Evolutionary conservation across 2,888 invertebrate species (phyloP), one percentile per base, ranked within the genome.

Genomic region (Trachelus troglodyta): DNA sequence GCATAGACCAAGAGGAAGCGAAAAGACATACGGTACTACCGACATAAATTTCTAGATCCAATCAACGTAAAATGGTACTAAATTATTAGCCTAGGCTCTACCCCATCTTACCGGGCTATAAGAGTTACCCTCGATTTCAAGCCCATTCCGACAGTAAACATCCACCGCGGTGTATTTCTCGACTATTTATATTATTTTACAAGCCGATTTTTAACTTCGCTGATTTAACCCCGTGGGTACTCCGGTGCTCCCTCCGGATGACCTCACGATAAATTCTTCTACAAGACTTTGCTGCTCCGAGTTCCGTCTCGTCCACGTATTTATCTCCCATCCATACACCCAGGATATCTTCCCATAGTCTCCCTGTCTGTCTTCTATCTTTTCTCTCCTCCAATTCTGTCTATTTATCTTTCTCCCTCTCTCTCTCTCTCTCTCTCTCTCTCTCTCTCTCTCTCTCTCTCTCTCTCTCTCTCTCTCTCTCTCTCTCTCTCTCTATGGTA

Each of bases 61-160:
- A 90, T 89, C 90, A 88, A 87, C 88, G 87, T 90, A 88, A 90
- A 90, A 89, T 89, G 89, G 86, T 89, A 87, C 87, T 89, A 89
- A 90, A 90, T 90, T 90, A 90, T 90, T 90, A 85, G 87, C 80
- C 37, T 2, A 15, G 56, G 6, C 71, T 71, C 23, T 30, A 2
- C 30, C 34, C 71, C 71, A 1, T 31, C 31, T 71, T 15, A 34
- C 71, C 15, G 30, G 71, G 30, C 71, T 11, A 30, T 30, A 71
- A 71, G 34, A 34, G 23, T 30, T 31, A 34, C 71, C 71, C 71
- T 71, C 34, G 31, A 71, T 71, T 34, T 30, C 34, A 71, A 71
- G 23, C 23, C 56, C 56, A 23, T 56, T 56, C 56, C 56, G 56
- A 9, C 23, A 23, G 56, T 56, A 56, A 56, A 56, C 23, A 56